Evolutionary conservation across 2,113 vertebrate species (phyloP), one percentile per base, ranked within the genome.

Genomic region (Podarcis muralis): DNA sequence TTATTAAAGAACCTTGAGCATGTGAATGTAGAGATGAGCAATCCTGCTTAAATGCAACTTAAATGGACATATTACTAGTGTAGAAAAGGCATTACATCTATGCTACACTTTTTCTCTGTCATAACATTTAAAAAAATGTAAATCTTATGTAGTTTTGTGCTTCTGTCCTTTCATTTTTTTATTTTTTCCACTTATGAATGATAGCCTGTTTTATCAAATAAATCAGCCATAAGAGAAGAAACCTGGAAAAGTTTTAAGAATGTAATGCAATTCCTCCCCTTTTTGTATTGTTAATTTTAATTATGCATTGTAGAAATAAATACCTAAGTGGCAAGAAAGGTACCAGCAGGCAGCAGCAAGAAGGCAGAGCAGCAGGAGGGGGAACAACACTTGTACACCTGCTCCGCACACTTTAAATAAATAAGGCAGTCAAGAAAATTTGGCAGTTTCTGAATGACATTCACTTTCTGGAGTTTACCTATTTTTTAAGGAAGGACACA

Each of bases 271-370:
- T 90, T 83, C 69, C 16, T 32, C 32, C 25, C 78, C 37, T 22
- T 13, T 23, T 76, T 57, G 72, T 87, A 87, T 87, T 87, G 89
- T 87, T 90, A 83, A 87, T 90, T 90, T 87, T 90, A 87, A 90
- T 90, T 90, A 90, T 35, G 72, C 80, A 87, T 90, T 90, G 74
- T 90, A 90, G 85, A 77, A 90, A 72, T 87, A 90, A 90, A 83
- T 87, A 83, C 75, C 81, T 72, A 87, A 90, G 62, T 87, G 65
- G 80, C 11, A 57, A 87, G 74, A 32, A 90, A 5, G 35, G 65
- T 25, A 89, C 59, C 78, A 89, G 84, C 68, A 85, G 37, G 78
- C 77, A 90, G 85, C 27, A 87, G 48, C 65, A 90, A 69, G 77
- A 74, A 71, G 74, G 43, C 65, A 83, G 68, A 90, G 48, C 85